phyloP scores from a whole-genome alignment of 2,113 vertebrate species.

The Melozone crissalis region DNA sequence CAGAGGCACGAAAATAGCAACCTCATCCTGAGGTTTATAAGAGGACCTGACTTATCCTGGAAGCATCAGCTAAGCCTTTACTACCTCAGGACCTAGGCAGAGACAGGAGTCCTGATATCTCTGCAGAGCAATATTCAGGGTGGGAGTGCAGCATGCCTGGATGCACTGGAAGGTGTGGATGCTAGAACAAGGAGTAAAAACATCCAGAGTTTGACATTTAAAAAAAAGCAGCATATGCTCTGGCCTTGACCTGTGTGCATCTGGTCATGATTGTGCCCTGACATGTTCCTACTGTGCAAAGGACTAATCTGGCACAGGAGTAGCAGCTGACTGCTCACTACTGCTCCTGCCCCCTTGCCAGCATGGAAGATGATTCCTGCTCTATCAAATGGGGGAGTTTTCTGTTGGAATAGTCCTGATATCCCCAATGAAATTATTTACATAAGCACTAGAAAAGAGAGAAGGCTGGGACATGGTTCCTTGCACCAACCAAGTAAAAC shows the following conservation, averaged over 20 bases:
- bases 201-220: not conserved
- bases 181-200: not conserved
- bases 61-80: not conserved
- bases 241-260: not conserved
- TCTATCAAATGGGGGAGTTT: not conserved
- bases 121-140: not conserved
- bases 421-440: not conserved
- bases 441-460: not conserved
- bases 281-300: rapidly evolving
- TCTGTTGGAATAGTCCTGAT: not conserved
- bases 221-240: not conserved
- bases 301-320: not conserved
- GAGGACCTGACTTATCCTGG: not conserved
- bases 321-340: not conserved
- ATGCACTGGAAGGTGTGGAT: not conserved
- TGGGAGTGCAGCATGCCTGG: not conserved
- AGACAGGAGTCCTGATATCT: not conserved
- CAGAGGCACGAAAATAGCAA: conserved; percentile 13
- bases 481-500: not conserved
- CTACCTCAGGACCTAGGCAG: not conserved
- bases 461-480: not conserved
- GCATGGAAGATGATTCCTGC: not conserved
- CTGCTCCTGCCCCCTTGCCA: not conserved
- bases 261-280: not conserved
- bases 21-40: not conserved